phyloP scores from a whole-genome alignment of 2,888 invertebrate species.

The Gisinianus flammeolus region DNA sequence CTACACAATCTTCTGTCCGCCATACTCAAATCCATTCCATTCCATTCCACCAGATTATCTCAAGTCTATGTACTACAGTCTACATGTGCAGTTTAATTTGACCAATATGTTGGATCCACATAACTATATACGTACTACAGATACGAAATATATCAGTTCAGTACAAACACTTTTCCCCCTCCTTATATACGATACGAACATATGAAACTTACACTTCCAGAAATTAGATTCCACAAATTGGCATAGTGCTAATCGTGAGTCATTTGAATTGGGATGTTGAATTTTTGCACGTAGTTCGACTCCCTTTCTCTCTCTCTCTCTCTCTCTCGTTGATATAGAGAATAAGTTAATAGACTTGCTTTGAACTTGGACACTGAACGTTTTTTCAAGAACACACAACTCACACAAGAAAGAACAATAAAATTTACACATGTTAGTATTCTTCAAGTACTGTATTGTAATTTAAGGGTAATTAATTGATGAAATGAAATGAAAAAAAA shows the following conservation, averaged over 20 bases:
- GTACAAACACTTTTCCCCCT: no score
- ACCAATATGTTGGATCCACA: no score
- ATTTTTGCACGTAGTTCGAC: background rate
- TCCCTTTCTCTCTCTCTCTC: background rate
- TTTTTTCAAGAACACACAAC: no score
- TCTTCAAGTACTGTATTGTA: background rate
- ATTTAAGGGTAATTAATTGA: background rate
- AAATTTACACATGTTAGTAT: no score
- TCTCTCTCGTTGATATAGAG: background rate
- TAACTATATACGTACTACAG: no score
- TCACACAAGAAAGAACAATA: no score
- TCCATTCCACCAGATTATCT: no score
- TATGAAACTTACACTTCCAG: background rate
- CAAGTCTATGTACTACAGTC: no score
- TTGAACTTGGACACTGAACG: background rate
- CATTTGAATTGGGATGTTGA: background rate
- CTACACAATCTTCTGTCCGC: no score
- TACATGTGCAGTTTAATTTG: background rate
- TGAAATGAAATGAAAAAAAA: background rate
- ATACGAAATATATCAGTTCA: no score
- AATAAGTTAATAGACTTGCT: background rate
- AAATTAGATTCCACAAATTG: background rate
- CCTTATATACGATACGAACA: background rate
- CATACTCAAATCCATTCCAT: no score
- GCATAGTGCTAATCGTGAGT: background rate